Evolutionary conservation across 2,797 vertebrate genomes (phyloP), one percentile per base, ranked within the genome.

Genomic region (Leptoclinus maculatus): DNA sequence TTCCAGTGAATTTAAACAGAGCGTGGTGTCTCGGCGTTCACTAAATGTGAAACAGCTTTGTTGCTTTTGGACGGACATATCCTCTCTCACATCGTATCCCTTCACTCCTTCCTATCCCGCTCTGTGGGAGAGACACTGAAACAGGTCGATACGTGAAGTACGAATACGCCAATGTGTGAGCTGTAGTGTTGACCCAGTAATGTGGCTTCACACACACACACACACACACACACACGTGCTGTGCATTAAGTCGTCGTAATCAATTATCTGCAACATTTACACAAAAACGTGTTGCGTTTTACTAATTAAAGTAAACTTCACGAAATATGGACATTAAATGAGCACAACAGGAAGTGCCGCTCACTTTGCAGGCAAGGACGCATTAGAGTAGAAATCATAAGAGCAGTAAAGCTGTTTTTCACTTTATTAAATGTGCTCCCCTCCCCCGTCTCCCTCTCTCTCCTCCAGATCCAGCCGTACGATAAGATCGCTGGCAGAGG

Each of bases 401-500:
- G 36, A 43, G 38, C 38, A 11, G 38, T 13, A 39, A 13, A 39
- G 14, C 41, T 17, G 13, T 43, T 43, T 7, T 45, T 7, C 43
- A 16, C 16, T 17, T 7, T 6, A 7, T 45, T 47, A 19, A 47
- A 47, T 17, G 43, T 19, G 6, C 36, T 13, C 13, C 14, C 14
- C 41, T 4, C 12, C 41, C 4, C 38, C 38, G 7, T 38, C 17
- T 34, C n/a, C n/a, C 12, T 54, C 17, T 12, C 32, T 51, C 66
- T 80, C 34, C 60, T 77, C 58, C 87, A 99, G 98, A 98, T 99
- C 92, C 98, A 98, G 83, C 97, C 98, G 1, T 99, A 99, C 62
- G 98, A 99, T 72, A 98, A 95, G 93, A 97, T 99, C 80, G 96
- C 95, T 8, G 95, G 94, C 11, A 94, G 94, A 59, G 97, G 97